Base-by-base conservation (phyloP, 53 echinoderm and acorn worm species). In the Echinarachnius parma region DNA sequence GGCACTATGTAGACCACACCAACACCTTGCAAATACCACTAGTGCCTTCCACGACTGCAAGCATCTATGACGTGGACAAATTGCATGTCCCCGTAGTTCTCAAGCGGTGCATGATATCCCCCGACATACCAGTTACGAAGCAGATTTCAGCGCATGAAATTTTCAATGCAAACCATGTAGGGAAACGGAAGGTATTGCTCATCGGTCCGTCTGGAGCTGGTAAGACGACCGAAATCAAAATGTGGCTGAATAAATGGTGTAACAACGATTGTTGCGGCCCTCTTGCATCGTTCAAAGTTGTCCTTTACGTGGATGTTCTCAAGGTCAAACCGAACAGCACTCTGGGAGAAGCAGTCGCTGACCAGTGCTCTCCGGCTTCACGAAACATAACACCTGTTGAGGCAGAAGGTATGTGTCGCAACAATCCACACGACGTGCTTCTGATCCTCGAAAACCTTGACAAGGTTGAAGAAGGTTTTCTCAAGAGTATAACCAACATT, bases 211-310 rank as follows among this genome's bases (percentile, higher is more conserved):
- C 53, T 30, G 68, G 68, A 4, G 52, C 11, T 11, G 68, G 68
- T 19, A 68, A 68, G 52, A 50, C 68, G 3, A 68, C 68, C 2
- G 68, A 68, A 50, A 33, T 68, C 2, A 68, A 68, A 8, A 68
- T 32, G 52, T 68, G 68, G 68, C 52, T 68, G 2, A 4, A 49
- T 11, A 19, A 27, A 4, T 68, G 68, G 68, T 68, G 68, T 21
- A 9, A 8, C 3, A 31, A 29, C 0, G n/a, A 11, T 14, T 9
- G 7, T 7, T 20, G 23, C 5, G 46, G 46, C 19, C 68, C 68
- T 9, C 5, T 68, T 30, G 19, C 1, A 2, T 2, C 2, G 2
- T 68, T 68, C 15, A 0, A 9, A 4, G 2, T 50, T 9, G 68
- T 68, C 5, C 50, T 68, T n/a, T 68, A 68, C 52, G 24, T 68